A percentile compares a stretch with the other conserved stretches of the same genome.
Conservation (phyloP, 1,140 invertebrate genomes). For the Trissolcus basalis region DNA sequence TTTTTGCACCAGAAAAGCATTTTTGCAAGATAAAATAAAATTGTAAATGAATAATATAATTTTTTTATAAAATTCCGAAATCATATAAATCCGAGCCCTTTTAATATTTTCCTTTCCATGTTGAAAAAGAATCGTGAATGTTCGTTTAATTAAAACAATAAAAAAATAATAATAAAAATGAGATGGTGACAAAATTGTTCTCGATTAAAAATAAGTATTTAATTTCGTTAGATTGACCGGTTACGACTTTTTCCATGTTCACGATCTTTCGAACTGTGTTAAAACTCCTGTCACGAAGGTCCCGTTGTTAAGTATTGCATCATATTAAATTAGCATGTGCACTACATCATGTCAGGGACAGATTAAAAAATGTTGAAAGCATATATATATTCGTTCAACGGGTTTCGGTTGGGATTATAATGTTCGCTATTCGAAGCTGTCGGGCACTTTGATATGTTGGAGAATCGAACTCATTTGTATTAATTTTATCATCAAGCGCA, state of each 20-base stretch:
- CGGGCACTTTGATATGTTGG: neutral
- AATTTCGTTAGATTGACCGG: constrained; percentile 13
- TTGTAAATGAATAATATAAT: no score
- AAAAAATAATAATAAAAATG: no score
- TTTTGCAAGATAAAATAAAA: no score
- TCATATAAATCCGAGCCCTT: no score
- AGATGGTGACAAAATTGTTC: no score
- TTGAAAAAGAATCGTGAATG: no score
- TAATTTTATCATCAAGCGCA: no score
- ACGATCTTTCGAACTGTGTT: constrained; percentile 44
- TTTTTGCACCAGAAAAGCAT: no score
- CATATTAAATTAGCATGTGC: constrained; percentile 54
- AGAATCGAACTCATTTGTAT: neutral
- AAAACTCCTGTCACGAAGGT: constrained; percentile 51
- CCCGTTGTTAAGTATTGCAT: constrained; percentile 49
- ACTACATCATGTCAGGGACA: constrained; percentile 53
- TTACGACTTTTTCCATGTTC: constrained; percentile 22
- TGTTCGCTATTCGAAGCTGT: neutral
- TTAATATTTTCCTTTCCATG: no score
- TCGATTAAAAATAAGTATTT: no score
- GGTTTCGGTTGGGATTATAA: constrained; percentile 37
- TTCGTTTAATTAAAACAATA: no score
- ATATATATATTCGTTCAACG: constrained; percentile 28
- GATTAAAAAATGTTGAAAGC: constrained; percentile 47
- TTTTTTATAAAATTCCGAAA: no score